Evolutionary conservation across 2,797 vertebrate genomes (phyloP).

Genomic region (Rhincodon typus): DNA sequence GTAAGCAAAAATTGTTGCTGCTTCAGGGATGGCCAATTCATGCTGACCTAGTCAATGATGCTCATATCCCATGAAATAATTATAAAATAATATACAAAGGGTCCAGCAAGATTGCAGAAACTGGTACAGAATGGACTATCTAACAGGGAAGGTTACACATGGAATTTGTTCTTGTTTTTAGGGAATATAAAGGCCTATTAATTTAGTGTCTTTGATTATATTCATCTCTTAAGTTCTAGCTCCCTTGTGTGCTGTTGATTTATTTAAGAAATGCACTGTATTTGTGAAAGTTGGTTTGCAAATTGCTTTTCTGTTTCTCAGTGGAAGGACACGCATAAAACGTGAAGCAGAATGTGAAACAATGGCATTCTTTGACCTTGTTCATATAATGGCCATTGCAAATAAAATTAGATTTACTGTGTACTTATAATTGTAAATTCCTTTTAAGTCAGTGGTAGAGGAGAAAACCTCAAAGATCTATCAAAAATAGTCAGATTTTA

Average conservation of each 20-base stretch:
- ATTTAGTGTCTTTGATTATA: neutral
- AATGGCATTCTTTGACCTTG: neutral
- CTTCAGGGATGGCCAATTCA: no score
- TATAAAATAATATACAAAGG: neutral
- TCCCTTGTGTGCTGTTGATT: neutral
- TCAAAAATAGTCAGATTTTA: neutral
- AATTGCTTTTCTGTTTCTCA: neutral
- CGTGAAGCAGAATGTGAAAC: neutral
- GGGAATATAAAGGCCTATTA: neutral
- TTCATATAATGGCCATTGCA: neutral
- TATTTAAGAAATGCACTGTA: neutral
- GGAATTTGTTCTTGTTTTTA: neutral
- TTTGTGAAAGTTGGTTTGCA: neutral
- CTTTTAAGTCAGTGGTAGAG: neutral
- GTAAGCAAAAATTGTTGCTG: neutral
- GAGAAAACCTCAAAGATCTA: neutral
- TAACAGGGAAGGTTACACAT: neutral
- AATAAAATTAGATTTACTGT: neutral
- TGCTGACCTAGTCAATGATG: no score
- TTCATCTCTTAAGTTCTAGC: neutral
- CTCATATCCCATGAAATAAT: no score
- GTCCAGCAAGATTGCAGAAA: neutral
- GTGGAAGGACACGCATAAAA: neutral
- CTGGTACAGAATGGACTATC: neutral
- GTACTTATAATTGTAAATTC: neutral